Evolutionary conservation across 2,888 invertebrate species (phyloP).

Genomic region (Clepsis dumicolana): DNA sequence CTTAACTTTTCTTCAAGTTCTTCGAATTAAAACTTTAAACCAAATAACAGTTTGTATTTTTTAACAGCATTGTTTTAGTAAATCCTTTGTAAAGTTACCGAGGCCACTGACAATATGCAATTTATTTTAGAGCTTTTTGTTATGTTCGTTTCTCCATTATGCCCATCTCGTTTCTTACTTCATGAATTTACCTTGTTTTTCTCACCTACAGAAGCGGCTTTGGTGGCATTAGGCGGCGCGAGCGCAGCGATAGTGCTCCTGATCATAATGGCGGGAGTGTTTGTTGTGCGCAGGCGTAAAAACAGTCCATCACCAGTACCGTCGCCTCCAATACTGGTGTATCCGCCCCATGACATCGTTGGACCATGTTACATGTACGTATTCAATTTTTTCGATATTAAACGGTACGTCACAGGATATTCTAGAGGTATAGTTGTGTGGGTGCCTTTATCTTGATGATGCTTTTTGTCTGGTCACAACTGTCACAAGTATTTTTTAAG

Average conservation of each 20-base stretch:
- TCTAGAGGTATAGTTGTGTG: too few relatives aligned
- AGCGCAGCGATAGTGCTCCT: conserved; percentile 80
- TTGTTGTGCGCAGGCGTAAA: conserved; percentile 79
- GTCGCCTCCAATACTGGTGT: conserved; percentile 87
- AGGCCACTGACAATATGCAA: too few relatives aligned
- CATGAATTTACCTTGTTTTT: background rate
- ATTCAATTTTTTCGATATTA: background rate
- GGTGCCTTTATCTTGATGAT: too few relatives aligned
- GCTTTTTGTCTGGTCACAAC: too few relatives aligned
- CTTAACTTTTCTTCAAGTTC: background rate
- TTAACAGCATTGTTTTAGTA: too few relatives aligned
- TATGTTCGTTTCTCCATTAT: background rate
- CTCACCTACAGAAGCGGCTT: conserved; percentile 65
- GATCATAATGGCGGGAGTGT: conserved; percentile 78
- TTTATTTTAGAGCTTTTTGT: too few relatives aligned
- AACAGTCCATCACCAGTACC: conserved; percentile 79
- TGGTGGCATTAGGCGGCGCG: conserved; percentile 80
- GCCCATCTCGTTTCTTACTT: too few relatives aligned
- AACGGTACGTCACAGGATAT: too few relatives aligned
- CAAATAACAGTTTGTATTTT: too few relatives aligned
- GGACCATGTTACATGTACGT: conserved; percentile 88
- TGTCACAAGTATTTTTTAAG: too few relatives aligned
- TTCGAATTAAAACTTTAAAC: too few relatives aligned
- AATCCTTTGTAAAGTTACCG: too few relatives aligned
- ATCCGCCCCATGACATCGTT: conserved; percentile 87